Evolutionary conservation across 2,797 vertebrate genomes (phyloP).

Genomic region (Paguma larvata): DNA sequence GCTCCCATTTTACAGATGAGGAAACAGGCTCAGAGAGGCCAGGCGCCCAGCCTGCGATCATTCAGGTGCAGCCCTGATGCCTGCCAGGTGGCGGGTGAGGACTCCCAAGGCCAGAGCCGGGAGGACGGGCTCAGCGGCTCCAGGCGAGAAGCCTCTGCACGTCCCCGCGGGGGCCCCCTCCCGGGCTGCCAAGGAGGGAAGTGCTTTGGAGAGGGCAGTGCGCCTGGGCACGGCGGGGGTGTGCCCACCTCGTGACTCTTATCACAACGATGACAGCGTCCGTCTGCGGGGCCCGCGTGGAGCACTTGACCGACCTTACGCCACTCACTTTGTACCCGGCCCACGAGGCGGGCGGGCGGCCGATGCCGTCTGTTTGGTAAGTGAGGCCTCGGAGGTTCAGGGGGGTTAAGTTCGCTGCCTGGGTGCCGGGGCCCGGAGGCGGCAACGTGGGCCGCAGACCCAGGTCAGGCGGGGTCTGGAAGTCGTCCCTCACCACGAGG

Average conservation of each 20-base stretch:
- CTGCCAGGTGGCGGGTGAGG: not conserved
- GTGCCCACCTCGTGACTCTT: not conserved
- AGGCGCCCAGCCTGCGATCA: not conserved
- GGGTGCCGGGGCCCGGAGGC: not conserved
- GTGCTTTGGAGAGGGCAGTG: not conserved
- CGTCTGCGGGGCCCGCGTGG: not conserved
- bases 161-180: not conserved
- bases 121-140: not conserved
- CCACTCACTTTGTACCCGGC: not conserved
- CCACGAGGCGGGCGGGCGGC: not conserved
- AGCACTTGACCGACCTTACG: not conserved
- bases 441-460: fast-evolving
- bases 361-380: not conserved
- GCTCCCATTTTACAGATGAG: not conserved
- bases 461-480: not conserved
- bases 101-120: not conserved
- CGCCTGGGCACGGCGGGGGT: fast-evolving
- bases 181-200: fast-evolving
- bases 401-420: not conserved
- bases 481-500: not conserved
- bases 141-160: not conserved
- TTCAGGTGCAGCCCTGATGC: not conserved
- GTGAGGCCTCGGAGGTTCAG: not conserved
- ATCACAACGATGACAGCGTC: not conserved
- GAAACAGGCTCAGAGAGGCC: conserved; percentile 17